Evolutionary conservation across 2,797 vertebrate species (phyloP), one percentile per base, ranked within the genome.

Genomic region (Chelon labrosus): DNA sequence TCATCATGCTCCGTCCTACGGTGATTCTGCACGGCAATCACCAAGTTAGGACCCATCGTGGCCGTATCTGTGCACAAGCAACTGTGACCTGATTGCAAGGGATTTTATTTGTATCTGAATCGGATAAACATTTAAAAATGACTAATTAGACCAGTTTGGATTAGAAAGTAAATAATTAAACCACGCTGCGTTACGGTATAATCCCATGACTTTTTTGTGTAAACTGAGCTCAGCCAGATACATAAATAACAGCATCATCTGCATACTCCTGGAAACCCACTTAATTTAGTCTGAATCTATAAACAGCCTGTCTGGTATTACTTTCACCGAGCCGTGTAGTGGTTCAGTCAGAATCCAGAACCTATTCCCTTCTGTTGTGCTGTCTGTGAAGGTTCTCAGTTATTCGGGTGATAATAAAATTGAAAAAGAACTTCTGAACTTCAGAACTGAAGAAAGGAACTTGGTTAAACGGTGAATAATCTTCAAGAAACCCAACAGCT

Each of bases 1-100:
- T 54, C 39, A 63, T 69, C 61, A 73, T 47, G 69, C 56, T 65
- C 25, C 38, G 58, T 65, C 42, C 51, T 58, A 55, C 19, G 11
- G 49, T 56, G 35, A 69, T 53, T 51, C 8, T 1, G 12, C 14
- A 22, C 27, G 12, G 47, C 20, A 41, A 46, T 61, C 47, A 41
- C 74, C 47, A 64, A 53, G 58, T 49, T 10, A 55, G 47, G 47
- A 49, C 54, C n/a, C 61, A 67, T 58, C 57, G 14, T 4, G 4
- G n/a, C 25, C 27, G 57, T 25, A 47, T 55, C 52, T 62, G 62
- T 75, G 47, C 47, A 47, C 73, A 51, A 64, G 14, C 49, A 49
- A n/a, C 49, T 52, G 19, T 63, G 61, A 65, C 27, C 19, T 31
- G 20, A 60, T 16, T 51, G 50, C 44, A 14, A 22, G 57, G 37